phyloP scores from a whole-genome alignment of 2,888 invertebrate species.

The Clunio marinus region DNA sequence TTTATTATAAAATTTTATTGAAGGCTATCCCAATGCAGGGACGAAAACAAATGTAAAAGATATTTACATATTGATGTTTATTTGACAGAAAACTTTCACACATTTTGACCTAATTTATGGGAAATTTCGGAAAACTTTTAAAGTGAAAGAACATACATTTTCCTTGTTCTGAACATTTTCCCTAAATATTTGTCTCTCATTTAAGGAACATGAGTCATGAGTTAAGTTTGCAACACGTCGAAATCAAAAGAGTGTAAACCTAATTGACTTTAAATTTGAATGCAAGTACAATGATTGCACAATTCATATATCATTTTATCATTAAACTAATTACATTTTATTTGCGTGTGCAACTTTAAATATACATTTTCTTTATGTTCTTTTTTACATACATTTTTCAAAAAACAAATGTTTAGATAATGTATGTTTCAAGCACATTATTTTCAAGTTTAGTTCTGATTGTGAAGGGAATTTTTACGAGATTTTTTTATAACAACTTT shows the following conservation, averaged over 20 bases:
- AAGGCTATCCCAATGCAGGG: no score
- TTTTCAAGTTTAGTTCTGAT: constrained; percentile 11
- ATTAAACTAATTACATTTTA: constrained; percentile 22
- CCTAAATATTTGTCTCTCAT: no score
- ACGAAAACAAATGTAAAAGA: no score
- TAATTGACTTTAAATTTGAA: constrained; percentile 11
- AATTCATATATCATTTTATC: constrained; percentile 23
- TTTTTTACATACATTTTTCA: background rate
- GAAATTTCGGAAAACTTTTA: no score
- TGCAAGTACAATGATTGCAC: background rate
- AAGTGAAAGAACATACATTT: no score
- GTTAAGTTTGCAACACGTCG: no score
- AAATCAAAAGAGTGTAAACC: background rate
- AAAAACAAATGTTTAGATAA: constrained; percentile 16
- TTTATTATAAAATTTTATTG: no score
- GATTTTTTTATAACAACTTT: constrained; percentile 36
- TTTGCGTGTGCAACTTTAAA: constrained; percentile 19
- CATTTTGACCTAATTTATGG: no score
- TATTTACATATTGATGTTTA: no score
- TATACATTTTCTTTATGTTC: constrained; percentile 9
- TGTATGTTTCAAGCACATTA: constrained; percentile 19
- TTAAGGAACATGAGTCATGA: background rate
- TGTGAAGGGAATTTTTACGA: constrained; percentile 36
- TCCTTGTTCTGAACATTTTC: no score
- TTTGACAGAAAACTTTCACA: no score